phyloP scores from a whole-genome alignment of 2,113 vertebrate genomes.

The Egretta garzetta region DNA sequence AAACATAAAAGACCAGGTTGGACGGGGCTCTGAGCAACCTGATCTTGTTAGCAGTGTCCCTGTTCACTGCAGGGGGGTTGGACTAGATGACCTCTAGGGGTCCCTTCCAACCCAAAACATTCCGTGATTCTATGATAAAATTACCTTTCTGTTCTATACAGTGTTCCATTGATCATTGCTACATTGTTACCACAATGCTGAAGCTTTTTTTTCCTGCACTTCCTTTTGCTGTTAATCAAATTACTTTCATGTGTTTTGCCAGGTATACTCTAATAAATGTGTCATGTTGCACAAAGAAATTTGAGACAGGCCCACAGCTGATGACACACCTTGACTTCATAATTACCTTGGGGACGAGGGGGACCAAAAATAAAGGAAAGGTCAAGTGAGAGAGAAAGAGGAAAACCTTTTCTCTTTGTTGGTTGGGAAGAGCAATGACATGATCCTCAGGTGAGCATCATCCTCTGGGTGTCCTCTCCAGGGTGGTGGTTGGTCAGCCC shows the following conservation, averaged over 20 bases:
- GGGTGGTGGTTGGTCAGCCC: neutral
- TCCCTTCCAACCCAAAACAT: no score
- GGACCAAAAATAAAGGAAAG: neutral
- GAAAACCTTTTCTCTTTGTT: neutral
- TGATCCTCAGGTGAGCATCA: neutral
- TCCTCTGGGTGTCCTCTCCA: neutral
- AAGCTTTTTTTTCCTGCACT: neutral
- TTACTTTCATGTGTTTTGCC: neutral
- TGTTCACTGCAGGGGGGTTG: no score
- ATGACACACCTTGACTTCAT: neutral
- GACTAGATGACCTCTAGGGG: no score
- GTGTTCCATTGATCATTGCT: neutral
- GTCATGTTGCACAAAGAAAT: neutral
- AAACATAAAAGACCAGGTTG: neutral
- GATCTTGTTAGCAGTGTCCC: no score
- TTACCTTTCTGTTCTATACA: rapidly evolving
- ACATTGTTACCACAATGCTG: neutral
- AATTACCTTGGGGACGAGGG: rapidly evolving
- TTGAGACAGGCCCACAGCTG: neutral
- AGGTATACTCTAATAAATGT: neutral
- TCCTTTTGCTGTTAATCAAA: neutral
- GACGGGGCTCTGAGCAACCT: no score
- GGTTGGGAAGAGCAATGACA: neutral
- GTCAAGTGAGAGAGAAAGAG: neutral
- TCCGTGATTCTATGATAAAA: neutral